These are phyloP conservation scores for Cyphomyrmex costatus DNA, from an alignment of 1,140 invertebrate genomes.

Conservation along the genomic window DNA sequence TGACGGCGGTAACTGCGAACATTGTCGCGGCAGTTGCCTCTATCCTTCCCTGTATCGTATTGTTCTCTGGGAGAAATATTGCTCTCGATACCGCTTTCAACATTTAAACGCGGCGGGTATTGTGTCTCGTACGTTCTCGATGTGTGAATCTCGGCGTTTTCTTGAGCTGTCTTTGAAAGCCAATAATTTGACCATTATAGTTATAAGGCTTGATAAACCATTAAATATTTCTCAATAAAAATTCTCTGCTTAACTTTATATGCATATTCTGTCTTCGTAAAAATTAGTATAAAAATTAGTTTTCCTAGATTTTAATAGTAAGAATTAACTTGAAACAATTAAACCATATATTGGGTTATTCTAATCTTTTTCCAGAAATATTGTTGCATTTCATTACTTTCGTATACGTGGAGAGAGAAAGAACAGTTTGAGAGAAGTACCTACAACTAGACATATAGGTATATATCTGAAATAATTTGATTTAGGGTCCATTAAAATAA, in stretches of 20 bases:
- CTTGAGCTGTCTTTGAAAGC: background rate
- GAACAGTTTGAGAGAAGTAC: too few species aligned
- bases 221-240: background rate
- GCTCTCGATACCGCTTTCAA: conserved; percentile 9
- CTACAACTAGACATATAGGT: too few species aligned
- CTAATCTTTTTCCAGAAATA: background rate
- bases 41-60: conserved; percentile 9
- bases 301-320: background rate
- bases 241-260: background rate
- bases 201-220: background rate
- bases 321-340: background rate
- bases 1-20: conserved; percentile 31
- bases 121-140: background rate
- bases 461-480: too few species aligned
- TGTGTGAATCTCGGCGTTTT: background rate
- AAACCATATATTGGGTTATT: background rate
- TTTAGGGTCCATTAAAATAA: too few species aligned
- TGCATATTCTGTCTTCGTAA: background rate
- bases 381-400: background rate
- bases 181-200: background rate
- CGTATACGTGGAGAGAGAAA: background rate
- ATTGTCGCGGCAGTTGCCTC: conserved; percentile 30
- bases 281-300: background rate
- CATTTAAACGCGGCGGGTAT: background rate
- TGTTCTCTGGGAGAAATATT: conserved; percentile 36